These are phyloP conservation scores for Tipula confusa DNA, from an alignment of 2,888 invertebrate genomes.

Conservation along the genomic window DNA sequence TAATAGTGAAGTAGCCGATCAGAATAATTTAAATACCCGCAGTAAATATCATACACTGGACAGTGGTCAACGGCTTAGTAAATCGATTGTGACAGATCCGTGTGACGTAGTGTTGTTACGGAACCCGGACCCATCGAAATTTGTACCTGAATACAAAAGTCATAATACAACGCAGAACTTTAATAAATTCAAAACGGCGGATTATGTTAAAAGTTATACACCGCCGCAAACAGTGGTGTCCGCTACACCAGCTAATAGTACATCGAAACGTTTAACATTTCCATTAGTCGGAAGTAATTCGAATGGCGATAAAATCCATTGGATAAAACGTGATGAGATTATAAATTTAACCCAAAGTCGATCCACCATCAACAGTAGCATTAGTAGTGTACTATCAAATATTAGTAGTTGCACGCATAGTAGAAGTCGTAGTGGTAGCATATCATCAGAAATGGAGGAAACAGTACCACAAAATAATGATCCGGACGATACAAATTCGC, in stretches of 20 bases:
- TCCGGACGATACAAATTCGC: not conserved
- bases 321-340: slow-evolving; percentile 43
- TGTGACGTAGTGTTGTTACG: not conserved
- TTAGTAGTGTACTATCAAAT: slow-evolving; percentile 31
- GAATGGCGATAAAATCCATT: slow-evolving; percentile 43
- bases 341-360: slow-evolving; percentile 31
- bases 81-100: not conserved
- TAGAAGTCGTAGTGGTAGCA: not conserved
- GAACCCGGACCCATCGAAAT: not conserved
- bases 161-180: slow-evolving; percentile 44
- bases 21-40: not conserved
- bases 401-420: not conserved
- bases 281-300: slow-evolving; percentile 37
- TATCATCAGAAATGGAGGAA: not conserved
- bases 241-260: not conserved
- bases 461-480: not conserved
- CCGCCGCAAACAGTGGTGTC: not conserved
- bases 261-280: slow-evolving; percentile 35
- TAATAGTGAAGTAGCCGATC: not conserved
- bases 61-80: not conserved
- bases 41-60: not conserved
- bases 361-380: slow-evolving; percentile 27
- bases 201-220: slow-evolving; percentile 34
- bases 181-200: slow-evolving; percentile 49
- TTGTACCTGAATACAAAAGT: not conserved